phyloP scores from a whole-genome alignment of 2,888 invertebrate genomes.

The Drosophila suboccidentalis region DNA sequence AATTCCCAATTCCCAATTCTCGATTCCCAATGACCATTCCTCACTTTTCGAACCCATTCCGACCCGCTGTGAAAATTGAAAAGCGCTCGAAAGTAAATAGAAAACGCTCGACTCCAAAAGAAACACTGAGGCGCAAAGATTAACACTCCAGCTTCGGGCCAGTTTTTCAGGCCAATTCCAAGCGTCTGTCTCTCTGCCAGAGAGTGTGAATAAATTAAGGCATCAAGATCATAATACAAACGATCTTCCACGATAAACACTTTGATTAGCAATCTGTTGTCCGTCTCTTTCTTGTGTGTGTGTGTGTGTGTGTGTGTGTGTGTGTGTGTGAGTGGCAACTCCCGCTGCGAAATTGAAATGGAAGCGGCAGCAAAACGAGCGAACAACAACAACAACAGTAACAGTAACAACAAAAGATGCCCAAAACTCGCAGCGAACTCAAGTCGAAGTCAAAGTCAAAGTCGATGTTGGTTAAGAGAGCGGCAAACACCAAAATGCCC shows the following conservation, averaged over 20 bases:
- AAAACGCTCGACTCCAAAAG: constrained; percentile 54
- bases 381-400: constrained; percentile 32
- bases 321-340: constrained; percentile 54
- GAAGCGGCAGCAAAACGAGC: constrained; percentile 73
- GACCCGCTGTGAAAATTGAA: constrained; percentile 76
- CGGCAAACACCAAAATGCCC: constrained; percentile 77
- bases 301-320: constrained; percentile 14
- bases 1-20: background rate
- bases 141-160: constrained; percentile 50
- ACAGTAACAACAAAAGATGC: constrained; percentile 10
- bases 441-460: constrained; percentile 2
- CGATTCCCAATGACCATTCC: background rate
- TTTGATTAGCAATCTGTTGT: constrained; percentile 73
- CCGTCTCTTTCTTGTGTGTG: background rate
- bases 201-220: constrained; percentile 84
- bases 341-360: constrained; percentile 80
- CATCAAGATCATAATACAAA: constrained; percentile 81
- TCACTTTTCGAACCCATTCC: background rate
- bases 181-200: constrained; percentile 15
- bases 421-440: constrained; percentile 6
- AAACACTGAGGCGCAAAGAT: constrained; percentile 69
- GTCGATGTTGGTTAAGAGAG: constrained; percentile 51
- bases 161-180: constrained; percentile 15
- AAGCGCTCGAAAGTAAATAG: constrained; percentile 77
- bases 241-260: constrained; percentile 82